Conservation (phyloP, 2,113 vertebrate genomes). For the Isichthys henryi region DNA sequence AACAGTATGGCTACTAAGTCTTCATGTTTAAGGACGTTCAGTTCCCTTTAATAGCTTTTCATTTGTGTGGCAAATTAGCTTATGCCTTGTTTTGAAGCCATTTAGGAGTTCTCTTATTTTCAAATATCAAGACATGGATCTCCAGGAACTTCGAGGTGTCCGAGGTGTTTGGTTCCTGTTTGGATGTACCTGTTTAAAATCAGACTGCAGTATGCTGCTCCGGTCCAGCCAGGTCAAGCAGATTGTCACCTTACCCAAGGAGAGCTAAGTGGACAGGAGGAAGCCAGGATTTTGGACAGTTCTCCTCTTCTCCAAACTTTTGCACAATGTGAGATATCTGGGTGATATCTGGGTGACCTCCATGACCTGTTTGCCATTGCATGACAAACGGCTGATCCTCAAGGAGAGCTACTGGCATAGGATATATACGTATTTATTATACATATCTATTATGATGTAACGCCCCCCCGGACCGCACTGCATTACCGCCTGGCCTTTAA, state of each 20-base stretch:
- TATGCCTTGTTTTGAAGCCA: neutral
- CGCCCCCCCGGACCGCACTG: neutral
- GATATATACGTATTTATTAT: neutral
- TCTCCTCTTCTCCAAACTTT: neutral
- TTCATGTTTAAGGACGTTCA: neutral
- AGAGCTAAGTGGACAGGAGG: neutral
- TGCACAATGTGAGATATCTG: neutral
- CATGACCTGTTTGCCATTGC: neutral
- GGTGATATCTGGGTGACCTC: neutral
- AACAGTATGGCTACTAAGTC: neutral
- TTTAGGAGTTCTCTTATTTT: neutral
- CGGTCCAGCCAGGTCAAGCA: neutral
- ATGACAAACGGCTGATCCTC: neutral
- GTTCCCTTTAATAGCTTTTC: neutral
- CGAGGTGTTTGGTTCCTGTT: neutral
- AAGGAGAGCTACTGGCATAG: neutral
- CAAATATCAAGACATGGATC: neutral
- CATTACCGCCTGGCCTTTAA: neutral
- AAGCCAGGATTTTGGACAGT: neutral
- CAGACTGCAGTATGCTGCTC: neutral
- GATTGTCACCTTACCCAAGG: neutral
- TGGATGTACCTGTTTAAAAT: neutral
- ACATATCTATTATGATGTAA: neutral
- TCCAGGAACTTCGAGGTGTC: neutral
- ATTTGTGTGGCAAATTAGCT: neutral